Conservation (phyloP, 2,113 vertebrate genomes). For the Myodes glareolus region DNA sequence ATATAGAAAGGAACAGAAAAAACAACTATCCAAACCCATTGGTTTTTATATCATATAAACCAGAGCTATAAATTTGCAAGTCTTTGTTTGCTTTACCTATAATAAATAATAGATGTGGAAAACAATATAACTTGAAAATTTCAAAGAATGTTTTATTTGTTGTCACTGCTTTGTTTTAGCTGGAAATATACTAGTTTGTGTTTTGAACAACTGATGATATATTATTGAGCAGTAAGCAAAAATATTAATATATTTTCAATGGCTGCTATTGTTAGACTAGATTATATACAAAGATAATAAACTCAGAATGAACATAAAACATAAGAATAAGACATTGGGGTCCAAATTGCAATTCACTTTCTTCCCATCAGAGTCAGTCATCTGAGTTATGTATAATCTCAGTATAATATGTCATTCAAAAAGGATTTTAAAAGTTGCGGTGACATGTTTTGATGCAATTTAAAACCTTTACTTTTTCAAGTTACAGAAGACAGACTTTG, state of each 20-base stretch:
- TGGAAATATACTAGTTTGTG: not conserved
- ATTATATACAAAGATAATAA: not conserved
- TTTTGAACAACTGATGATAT: not conserved
- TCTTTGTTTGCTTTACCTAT: not conserved
- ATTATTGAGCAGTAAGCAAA: not conserved
- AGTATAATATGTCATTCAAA: not conserved
- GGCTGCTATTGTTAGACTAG: not conserved
- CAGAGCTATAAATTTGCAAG: not conserved
- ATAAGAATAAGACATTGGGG: not conserved
- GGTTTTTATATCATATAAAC: not conserved
- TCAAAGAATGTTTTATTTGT: not conserved
- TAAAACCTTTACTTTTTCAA: not conserved
- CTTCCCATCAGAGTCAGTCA: not conserved
- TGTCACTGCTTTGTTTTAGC: not conserved
- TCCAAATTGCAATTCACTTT: not conserved
- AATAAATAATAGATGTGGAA: not conserved
- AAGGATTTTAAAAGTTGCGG: not conserved
- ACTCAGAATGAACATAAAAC: not conserved
- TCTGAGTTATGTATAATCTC: not conserved
- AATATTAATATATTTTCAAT: not conserved
- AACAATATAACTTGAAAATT: not conserved
- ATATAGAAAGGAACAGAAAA: conserved; percentile 37
- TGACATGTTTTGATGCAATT: not conserved
- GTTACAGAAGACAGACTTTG: not conserved
- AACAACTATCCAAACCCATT: not conserved